Percentiles rank a stretch among this genome's conserved stretches.
These are phyloP conservation scores for Pristionchus exspectatus DNA, from an alignment of 2,888 invertebrate species.

Conservation along the genomic window DNA sequence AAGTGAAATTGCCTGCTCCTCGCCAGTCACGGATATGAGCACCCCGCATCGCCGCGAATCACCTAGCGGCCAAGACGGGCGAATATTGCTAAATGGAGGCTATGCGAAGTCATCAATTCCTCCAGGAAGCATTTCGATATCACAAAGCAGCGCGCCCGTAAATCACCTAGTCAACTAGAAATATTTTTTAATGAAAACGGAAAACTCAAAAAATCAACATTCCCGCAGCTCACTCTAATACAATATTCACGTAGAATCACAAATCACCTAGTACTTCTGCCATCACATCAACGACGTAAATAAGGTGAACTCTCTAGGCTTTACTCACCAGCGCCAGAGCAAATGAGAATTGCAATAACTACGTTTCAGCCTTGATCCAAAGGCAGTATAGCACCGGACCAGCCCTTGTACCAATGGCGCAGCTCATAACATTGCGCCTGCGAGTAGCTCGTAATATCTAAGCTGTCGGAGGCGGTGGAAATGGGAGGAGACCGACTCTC, in stretches of 20 bases:
- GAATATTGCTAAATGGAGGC: too few relatives aligned
- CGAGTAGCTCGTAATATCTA: slow-evolving; percentile 10
- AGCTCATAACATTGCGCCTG: background rate
- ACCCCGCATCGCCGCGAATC: background rate
- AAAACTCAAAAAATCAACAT: too few relatives aligned
- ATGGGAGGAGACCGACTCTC: background rate
- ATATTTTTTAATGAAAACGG: background rate
- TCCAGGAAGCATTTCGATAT: background rate
- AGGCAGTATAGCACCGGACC: background rate
- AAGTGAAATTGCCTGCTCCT: too few relatives aligned
- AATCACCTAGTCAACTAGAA: background rate
- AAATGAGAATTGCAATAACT: too few relatives aligned
- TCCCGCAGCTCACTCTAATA: too few relatives aligned
- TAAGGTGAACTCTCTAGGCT: too few relatives aligned
- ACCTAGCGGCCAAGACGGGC: background rate
- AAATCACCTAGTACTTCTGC: background rate
- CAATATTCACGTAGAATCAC: background rate
- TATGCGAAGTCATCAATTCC: background rate
- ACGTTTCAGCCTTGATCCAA: background rate
- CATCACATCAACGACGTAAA: too few relatives aligned
- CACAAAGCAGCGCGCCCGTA: background rate
- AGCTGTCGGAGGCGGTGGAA: background rate
- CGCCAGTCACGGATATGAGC: background rate
- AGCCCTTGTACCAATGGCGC: background rate
- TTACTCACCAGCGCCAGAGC: background rate